Percentiles rank a stretch among this genome's conserved stretches.
phyloP scores from a whole-genome alignment of 2,113 vertebrate genomes.

The Toxotes jaculatrix region DNA sequence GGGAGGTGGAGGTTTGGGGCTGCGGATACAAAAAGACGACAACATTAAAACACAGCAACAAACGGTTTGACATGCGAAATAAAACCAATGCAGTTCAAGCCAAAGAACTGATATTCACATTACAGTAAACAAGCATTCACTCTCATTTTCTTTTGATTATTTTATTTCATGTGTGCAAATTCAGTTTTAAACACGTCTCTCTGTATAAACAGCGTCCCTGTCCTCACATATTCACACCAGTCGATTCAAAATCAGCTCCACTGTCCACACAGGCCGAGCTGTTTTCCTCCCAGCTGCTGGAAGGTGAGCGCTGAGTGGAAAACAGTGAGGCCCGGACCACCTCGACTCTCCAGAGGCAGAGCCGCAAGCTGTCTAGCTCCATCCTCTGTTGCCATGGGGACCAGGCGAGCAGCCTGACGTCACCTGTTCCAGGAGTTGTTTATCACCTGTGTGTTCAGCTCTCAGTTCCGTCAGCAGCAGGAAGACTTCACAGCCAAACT shows the following conservation, averaged over 20 bases:
- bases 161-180: too few relatives aligned
- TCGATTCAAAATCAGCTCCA: too few relatives aligned
- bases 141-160: too few relatives aligned
- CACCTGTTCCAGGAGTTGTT: slow-evolving; percentile 55
- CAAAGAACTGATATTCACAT: too few relatives aligned
- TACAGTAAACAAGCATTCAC: too few relatives aligned
- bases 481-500: too few relatives aligned
- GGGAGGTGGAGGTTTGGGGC: slow-evolving; percentile 76
- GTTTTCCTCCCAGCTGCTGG: slow-evolving; percentile 17
- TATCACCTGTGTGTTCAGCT: slow-evolving; percentile 10
- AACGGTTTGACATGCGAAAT: too few relatives aligned
- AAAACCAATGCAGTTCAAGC: too few relatives aligned
- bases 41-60: neutral
- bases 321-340: slow-evolving; percentile 36
- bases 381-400: slow-evolving; percentile 47
- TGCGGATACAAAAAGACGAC: slow-evolving; percentile 33
- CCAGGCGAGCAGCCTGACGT: slow-evolving; percentile 48
- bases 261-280: neutral
- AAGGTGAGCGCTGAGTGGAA: slow-evolving; percentile 27
- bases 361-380: slow-evolving; percentile 8
- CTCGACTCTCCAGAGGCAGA: slow-evolving; percentile 33
- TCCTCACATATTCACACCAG: too few relatives aligned
- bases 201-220: too few relatives aligned
- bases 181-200: too few relatives aligned
- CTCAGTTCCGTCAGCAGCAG: neutral